Percentiles rank a stretch among this genome's conserved stretches.
Evolutionary conservation across 2,113 vertebrate species (phyloP).

Genomic region (Columbina picui): DNA sequence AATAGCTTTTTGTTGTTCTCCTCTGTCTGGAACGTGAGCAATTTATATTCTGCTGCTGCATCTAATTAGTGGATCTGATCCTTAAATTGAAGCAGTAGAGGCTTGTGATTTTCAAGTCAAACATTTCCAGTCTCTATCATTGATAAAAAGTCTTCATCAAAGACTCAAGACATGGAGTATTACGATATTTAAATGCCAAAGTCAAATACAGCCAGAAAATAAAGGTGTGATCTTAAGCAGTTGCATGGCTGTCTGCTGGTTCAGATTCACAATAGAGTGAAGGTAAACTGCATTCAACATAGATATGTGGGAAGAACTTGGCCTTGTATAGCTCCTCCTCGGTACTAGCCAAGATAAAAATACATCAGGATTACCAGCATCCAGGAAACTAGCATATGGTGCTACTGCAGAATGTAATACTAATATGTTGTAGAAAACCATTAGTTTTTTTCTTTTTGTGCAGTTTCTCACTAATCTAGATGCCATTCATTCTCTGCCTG

Average conservation of each 20-base stretch:
- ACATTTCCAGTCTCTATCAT: background rate
- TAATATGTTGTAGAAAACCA: conserved; percentile 38
- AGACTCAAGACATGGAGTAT: background rate
- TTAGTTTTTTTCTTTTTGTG: conserved; percentile 35
- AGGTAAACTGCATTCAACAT: conserved; percentile 52
- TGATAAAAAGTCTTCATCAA: background rate
- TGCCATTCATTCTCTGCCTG: conserved; percentile 30
- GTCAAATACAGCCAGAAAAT: background rate
- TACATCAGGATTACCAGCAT: conserved; percentile 55
- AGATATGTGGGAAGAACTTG: conserved; percentile 59
- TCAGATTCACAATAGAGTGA: conserved; percentile 13
- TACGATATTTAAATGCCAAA: background rate
- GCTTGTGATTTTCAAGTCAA: background rate
- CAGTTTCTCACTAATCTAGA: conserved; percentile 3
- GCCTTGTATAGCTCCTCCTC: conserved; percentile 41
- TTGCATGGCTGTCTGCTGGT: conserved; percentile 9
- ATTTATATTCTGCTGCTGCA: conserved; percentile 38
- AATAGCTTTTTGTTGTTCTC: conserved; percentile 50
- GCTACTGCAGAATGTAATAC: conserved; percentile 17
- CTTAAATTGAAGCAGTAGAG: background rate
- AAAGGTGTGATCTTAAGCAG: background rate
- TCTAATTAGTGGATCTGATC: conserved; percentile 27
- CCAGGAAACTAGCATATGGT: conserved; percentile 61
- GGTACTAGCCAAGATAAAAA: conserved; percentile 68
- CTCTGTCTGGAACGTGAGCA: conserved; percentile 39